Base-by-base conservation (phyloP, 2,888 invertebrate genomes). In the Neocrepidodera transversa region DNA sequence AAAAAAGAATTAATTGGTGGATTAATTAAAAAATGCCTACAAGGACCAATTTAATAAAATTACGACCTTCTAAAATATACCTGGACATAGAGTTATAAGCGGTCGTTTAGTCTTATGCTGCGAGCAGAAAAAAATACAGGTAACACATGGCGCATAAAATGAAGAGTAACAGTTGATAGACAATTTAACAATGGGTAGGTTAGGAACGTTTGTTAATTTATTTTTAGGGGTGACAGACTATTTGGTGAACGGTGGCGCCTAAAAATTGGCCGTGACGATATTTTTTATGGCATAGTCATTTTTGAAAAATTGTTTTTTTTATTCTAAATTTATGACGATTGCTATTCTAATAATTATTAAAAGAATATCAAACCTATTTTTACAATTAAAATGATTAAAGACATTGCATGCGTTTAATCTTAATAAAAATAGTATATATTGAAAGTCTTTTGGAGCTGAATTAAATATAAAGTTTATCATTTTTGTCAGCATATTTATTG, bases 121-220 rank as follows among this genome's bases (percentile, higher is more conserved):
- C 26, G 38, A 38, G 38, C 38, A 38, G 38, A 38, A 13, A 43
- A 43, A 45, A 45, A 45, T 20, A 42, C 42, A 38, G 13, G 10
- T 16, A 45, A 45, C 45, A 45, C 45, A 45, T 45, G 45, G 45
- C 45, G 16, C 45, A 26, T 45, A 26, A 42, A 18, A 14, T 11
- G 26, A 16, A 58, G 51, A 28, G 51, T 57, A 57, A 58, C 60
- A 63, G 63, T 60, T 55, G 63, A 63, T 49, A 47, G 51, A 60
- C 48, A 63, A 55, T 58, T 63, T 56, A 58, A 60, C 63, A 60
- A 60, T 47, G 55, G 50, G 43, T 55, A 40, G 36, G 40, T 60
- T 60, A 56, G 56, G 14, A 32, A 53, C 53, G 53, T 47, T 58
- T 53, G 47, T 52, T 58, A 58, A 52, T 52, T 52, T 38, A 18